phyloP scores from a whole-genome alignment of 2,888 invertebrate species.

The Idaea aversata region DNA sequence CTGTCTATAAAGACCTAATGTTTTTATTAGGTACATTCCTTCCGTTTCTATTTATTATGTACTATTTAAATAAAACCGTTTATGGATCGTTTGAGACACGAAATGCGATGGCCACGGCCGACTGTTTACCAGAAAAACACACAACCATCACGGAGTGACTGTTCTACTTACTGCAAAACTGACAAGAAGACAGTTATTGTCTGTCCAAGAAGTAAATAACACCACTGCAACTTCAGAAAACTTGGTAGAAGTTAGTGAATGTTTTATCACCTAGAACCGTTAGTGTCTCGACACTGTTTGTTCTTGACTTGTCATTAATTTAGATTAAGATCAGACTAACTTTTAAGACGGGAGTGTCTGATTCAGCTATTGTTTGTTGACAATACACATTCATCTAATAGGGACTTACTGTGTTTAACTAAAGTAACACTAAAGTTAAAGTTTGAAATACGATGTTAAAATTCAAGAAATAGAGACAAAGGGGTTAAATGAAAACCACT shows the following conservation, averaged over 20 bases:
- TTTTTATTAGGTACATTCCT: no score
- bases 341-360: neutral
- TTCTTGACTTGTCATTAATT: neutral
- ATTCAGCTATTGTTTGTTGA: neutral
- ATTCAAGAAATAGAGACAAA: neutral
- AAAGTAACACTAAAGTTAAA: neutral
- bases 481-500: no score
- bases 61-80: no score
- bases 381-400: neutral
- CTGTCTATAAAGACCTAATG: no score
- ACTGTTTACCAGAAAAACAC: no score
- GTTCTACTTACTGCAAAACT: neutral
- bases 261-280: neutral
- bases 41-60: no score
- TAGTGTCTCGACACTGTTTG: neutral
- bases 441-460: neutral
- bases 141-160: neutral
- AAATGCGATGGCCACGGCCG: no score
- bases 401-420: neutral
- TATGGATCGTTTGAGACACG: no score
- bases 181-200: neutral
- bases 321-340: neutral
- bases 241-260: neutral
- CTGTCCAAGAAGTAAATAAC: neutral
- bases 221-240: neutral